Evolutionary conservation across 2,888 invertebrate species (phyloP), one percentile per base, ranked within the genome.

Genomic region (Cremastinae sp.): DNA sequence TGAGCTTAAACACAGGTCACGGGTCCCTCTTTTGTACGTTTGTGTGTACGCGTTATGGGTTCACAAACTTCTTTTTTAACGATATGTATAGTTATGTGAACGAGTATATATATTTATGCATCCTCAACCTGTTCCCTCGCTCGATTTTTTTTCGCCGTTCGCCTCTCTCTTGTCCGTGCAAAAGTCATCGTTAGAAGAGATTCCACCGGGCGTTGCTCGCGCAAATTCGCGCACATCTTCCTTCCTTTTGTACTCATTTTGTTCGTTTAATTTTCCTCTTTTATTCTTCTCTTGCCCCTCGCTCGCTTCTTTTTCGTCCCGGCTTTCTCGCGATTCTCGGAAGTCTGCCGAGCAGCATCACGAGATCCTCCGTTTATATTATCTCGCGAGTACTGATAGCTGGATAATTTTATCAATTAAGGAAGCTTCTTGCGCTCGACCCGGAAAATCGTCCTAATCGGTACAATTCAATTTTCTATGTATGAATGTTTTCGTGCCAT

Each of bases 1-100:
- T 80, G 79, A 83, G 82, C 85, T 87, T 88, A 88, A 88, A 88
- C 82, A 88, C 87, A 87, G 88, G 87, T 87, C 88, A 86, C 87
- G 87, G 86, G 76, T 62, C 76, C 66, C 20, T 12, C 22, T 20
- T 61, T 43, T 62, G 39, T 28, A n/a, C n/a, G n/a, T n/a, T 41
- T 37, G 68, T 64, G 62, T 78, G 78, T 75, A 69, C 78, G 76
- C 79, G 74, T 79, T 78, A 78, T 70, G 72, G 65, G n/a, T n/a
- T n/a, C n/a, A n/a, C 18, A 49, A 58, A 76, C 70, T 74, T 9
- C 61, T 78, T 74, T 78, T 75, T 78, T 61, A 72, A 75, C 74
- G 64, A 72, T 73, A 75, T 74, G n/a, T n/a, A 61, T 47, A 18
- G 8, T n/a, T 37, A 14, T 58, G 12, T 20, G 41, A 58, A 28